Evolutionary conservation across 2,888 invertebrate genomes (phyloP).

Genomic region (Caenorhabditis sp.): DNA sequence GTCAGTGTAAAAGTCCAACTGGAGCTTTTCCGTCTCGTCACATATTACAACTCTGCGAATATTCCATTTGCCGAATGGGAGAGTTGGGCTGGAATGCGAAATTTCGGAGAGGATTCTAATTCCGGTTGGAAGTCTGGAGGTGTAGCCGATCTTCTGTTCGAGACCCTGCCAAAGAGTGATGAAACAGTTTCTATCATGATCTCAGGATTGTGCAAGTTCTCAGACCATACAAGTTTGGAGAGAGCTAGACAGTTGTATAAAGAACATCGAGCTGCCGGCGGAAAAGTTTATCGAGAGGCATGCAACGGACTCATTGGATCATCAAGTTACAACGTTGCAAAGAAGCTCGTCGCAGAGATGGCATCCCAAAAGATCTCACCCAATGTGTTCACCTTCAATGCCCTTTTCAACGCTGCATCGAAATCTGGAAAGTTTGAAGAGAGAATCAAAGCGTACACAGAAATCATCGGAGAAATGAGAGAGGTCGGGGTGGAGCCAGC

Average conservation of each 20-base stretch:
- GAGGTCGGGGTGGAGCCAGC: constrained; percentile 62
- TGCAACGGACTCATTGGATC: constrained; percentile 67
- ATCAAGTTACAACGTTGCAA: constrained; percentile 39
- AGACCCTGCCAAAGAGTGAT: constrained; percentile 74
- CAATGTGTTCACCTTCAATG: constrained; percentile 60
- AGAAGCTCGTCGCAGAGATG: constrained; percentile 57
- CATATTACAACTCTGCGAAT: constrained; percentile 79
- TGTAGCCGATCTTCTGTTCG: constrained; percentile 78
- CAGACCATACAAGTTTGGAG: constrained; percentile 41
- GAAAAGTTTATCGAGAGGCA: constrained; percentile 66
- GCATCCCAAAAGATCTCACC: constrained; percentile 36
- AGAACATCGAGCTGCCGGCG: constrained; percentile 39
- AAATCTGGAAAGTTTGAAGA: constrained; percentile 51
- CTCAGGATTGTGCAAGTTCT: constrained; percentile 75
- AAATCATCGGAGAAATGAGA: constrained; percentile 74
- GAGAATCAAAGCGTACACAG: constrained; percentile 48
- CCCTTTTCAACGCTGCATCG: constrained; percentile 53
- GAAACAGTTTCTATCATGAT: constrained; percentile 78
- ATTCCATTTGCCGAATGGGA: constrained; percentile 75
- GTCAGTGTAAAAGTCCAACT: constrained; percentile 66
- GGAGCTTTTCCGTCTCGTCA: constrained; percentile 75
- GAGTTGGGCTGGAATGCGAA: constrained; percentile 79
- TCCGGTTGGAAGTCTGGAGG: constrained; percentile 66
- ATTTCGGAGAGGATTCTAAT: constrained; percentile 64
- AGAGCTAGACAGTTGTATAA: constrained; percentile 68